A percentile compares a stretch with the other conserved stretches of the same genome.
phyloP scores from a whole-genome alignment of 2,888 invertebrate species.

The Synanthedon andrenaeformis region DNA sequence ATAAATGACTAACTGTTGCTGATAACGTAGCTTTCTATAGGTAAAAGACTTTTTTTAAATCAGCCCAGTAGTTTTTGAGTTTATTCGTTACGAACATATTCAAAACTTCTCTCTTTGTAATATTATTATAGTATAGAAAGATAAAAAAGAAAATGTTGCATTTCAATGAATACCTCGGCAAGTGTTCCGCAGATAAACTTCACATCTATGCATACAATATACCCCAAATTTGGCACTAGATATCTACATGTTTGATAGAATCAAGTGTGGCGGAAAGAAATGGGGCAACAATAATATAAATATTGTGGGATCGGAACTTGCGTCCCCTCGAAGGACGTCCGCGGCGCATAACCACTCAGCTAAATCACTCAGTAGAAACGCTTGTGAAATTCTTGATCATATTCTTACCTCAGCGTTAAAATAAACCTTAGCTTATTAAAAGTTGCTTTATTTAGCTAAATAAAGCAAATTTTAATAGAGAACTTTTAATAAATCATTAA shows the following conservation, averaged over 20 bases:
- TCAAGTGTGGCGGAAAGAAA: slow-evolving; percentile 62
- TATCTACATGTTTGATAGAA: slow-evolving; percentile 48
- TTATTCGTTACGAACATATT: too few relatives aligned
- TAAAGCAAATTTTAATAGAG: too few relatives aligned
- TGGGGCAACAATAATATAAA: slow-evolving; percentile 39
- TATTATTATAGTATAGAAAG: not conserved
- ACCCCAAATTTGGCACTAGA: slow-evolving; percentile 56
- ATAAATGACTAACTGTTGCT: too few relatives aligned
- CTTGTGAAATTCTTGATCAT: too few relatives aligned
- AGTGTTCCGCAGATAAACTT: slow-evolving; percentile 34
- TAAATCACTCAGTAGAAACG: slow-evolving; percentile 4
- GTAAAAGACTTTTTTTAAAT: too few relatives aligned
- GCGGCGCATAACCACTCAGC: slow-evolving; percentile 12
- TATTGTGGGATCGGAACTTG: slow-evolving; percentile 36
- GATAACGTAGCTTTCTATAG: too few relatives aligned
- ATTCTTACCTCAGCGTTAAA: too few relatives aligned
- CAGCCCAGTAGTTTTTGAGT: too few relatives aligned
- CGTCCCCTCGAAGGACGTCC: slow-evolving; percentile 7
- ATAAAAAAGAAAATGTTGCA: slow-evolving; percentile 32
- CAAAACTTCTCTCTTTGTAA: too few relatives aligned
- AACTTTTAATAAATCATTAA: too few relatives aligned
- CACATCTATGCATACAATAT: slow-evolving; percentile 40
- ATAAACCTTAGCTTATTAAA: too few relatives aligned
- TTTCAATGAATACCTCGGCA: slow-evolving; percentile 38
- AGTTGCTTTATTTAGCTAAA: too few relatives aligned